Percentiles rank a stretch among this genome's conserved stretches.
phyloP scores from a whole-genome alignment of 2,113 vertebrate species.

The Notechis scutatus region DNA sequence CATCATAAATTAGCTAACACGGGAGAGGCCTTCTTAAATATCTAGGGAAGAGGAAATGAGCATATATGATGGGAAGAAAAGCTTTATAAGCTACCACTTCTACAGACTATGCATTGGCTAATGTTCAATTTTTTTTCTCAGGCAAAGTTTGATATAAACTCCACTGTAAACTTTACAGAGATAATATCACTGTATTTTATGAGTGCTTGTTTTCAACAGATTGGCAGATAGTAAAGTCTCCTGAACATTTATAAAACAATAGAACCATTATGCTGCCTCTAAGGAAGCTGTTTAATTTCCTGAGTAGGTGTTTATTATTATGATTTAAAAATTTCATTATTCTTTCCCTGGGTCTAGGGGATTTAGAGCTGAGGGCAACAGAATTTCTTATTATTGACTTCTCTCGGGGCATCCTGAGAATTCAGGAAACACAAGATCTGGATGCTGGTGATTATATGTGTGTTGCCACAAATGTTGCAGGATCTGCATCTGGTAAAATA shows the following conservation, averaged over 20 bases:
- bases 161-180: background rate
- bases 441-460: constrained; percentile 93
- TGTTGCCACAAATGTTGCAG: constrained; percentile 84
- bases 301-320: background rate
- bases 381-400: constrained; percentile 74
- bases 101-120: background rate
- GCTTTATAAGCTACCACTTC: background rate
- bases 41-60: background rate
- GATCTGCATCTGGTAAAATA: constrained; percentile 81
- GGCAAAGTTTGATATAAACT: background rate
- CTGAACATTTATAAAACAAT: background rate
- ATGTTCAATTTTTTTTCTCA: background rate
- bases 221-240: background rate
- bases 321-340: background rate
- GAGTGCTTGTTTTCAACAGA: background rate
- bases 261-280: background rate
- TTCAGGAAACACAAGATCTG: constrained; percentile 79
- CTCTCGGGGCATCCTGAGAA: constrained; percentile 77
- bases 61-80: background rate
- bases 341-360: constrained; percentile 69
- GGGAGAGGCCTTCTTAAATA: background rate
- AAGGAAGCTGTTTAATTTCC: background rate
- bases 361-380: constrained; percentile 79
- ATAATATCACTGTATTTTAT: background rate
- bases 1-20: background rate